Percentiles rank a stretch among this genome's conserved stretches.
Conservation (phyloP, 2,888 invertebrate genomes). For the Tachina grossa region DNA sequence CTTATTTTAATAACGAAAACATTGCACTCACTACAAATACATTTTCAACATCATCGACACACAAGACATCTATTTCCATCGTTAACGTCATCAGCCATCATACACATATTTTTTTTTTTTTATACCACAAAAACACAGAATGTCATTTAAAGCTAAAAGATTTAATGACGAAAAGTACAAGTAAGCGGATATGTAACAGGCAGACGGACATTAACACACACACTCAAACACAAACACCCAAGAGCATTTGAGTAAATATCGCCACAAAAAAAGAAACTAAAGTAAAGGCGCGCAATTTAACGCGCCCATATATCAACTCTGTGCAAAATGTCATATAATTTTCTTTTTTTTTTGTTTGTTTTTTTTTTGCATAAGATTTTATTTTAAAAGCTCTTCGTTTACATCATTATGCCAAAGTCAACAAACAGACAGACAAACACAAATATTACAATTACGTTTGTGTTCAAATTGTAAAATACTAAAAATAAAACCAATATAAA, state of each 20-base stretch:
- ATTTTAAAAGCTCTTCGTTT: conserved; percentile 22
- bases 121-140: conserved; percentile 47
- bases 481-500: conserved; percentile 30
- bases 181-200: conserved; percentile 61
- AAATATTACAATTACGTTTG: conserved; percentile 6
- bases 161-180: conserved; percentile 41
- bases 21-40: background rate
- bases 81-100: conserved; percentile 44
- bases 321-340: conserved; percentile 19
- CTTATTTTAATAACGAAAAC: conserved; percentile 10
- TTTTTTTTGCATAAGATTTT: conserved; percentile 10
- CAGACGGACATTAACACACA: conserved; percentile 35
- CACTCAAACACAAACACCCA: background rate
- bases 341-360: conserved; percentile 5
- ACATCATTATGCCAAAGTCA: conserved; percentile 55
- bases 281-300: conserved; percentile 39
- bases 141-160: conserved; percentile 42
- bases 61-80: conserved; percentile 1
- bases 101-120: too few relatives aligned
- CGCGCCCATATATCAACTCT: conserved; percentile 43
- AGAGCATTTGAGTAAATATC: background rate
- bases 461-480: conserved; percentile 37
- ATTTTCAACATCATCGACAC: conserved; percentile 17
- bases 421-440: conserved; percentile 14
- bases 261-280: conserved; percentile 15